phyloP scores from a whole-genome alignment of 2,113 vertebrate genomes.

The Sprattus sprattus region DNA sequence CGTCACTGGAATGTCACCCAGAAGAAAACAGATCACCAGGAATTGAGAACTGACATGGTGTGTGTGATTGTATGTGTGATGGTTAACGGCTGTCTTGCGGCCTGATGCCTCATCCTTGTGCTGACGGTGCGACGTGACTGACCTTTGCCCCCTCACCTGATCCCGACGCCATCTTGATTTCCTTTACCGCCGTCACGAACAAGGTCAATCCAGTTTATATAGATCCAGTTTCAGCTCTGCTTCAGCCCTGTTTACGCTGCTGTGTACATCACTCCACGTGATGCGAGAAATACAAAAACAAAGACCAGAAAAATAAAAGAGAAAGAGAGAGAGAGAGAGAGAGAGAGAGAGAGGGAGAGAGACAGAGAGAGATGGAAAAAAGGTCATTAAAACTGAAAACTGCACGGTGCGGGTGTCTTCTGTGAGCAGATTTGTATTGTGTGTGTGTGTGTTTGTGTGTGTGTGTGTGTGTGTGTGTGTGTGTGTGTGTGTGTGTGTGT shows the following conservation, averaged over 20 bases:
- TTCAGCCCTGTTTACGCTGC: constrained; percentile 6
- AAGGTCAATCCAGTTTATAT: background rate
- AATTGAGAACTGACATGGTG: background rate
- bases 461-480: too few species aligned
- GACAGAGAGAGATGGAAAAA: constrained; percentile 61
- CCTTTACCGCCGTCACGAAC: background rate
- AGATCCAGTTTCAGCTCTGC: background rate
- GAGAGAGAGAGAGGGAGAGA: background rate
- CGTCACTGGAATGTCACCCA: background rate
- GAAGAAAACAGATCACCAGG: background rate
- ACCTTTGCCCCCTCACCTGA: background rate
- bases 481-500: too few species aligned
- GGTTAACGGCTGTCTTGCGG: too few species aligned
- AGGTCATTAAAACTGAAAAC: constrained; percentile 72
- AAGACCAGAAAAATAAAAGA: too few species aligned
- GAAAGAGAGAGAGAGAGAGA: constrained; percentile 12
- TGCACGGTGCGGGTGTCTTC: constrained; percentile 67
- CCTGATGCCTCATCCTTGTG: too few species aligned
- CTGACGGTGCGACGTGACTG: too few species aligned
- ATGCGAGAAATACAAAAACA: constrained; percentile 28
- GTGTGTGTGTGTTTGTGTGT: too few species aligned
- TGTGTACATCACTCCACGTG: constrained; percentile 34
- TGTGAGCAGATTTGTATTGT: constrained; percentile 74
- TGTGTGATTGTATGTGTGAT: too few species aligned
- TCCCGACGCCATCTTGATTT: background rate